Conservation (phyloP, 2,888 invertebrate genomes). For the Mesoligia furuncula region DNA sequence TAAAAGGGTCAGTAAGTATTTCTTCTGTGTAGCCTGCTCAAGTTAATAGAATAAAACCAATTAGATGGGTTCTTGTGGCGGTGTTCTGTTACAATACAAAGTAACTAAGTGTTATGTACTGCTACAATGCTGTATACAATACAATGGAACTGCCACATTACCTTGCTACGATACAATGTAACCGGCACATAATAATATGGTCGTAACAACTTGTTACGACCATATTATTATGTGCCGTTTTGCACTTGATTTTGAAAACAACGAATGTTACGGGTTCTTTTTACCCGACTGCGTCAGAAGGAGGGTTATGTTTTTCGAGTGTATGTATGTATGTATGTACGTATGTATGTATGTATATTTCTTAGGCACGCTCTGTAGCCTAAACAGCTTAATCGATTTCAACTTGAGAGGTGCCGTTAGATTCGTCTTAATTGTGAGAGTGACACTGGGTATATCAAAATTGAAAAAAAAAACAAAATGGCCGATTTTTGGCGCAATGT, state of each 20-base stretch:
- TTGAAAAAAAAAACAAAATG: too few species aligned
- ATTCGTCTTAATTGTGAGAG: too few species aligned
- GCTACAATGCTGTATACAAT: neutral
- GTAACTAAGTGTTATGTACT: slow-evolving; percentile 7
- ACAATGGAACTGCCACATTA: neutral
- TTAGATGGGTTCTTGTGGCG: slow-evolving; percentile 10
- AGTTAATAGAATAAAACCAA: slow-evolving; percentile 29
- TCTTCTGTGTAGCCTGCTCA: neutral
- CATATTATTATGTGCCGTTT: too few species aligned
- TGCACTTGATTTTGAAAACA: slow-evolving; percentile 4
- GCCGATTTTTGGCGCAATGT: too few species aligned
- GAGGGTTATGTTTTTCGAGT: too few species aligned
- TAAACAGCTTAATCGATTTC: too few species aligned
- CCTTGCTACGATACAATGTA: neutral
- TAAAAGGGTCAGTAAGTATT: slow-evolving; percentile 5
- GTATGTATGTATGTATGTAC: too few species aligned
- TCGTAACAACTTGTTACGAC: neutral
- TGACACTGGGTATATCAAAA: too few species aligned
- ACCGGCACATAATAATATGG: neutral
- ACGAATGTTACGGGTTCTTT: neutral
- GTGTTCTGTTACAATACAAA: neutral
- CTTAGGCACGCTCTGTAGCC: too few species aligned
- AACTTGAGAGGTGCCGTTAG: too few species aligned
- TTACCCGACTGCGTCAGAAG: too few species aligned
- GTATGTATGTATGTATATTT: too few species aligned